These are phyloP conservation scores for Alouatta palliata DNA, from an alignment of 2,113 vertebrate genomes.

Conservation along the genomic window DNA sequence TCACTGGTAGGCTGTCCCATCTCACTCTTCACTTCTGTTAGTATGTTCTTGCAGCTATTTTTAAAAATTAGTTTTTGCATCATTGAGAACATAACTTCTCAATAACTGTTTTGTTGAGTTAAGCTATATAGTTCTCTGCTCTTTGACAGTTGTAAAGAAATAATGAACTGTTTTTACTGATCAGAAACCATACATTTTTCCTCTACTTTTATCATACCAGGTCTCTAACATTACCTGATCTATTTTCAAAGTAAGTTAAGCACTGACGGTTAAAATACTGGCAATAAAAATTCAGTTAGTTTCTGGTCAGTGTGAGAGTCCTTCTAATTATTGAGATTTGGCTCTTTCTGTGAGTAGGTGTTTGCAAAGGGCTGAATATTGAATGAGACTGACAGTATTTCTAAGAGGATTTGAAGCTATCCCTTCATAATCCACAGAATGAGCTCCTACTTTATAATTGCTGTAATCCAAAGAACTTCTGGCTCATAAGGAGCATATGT, in stretches of 20 bases:
- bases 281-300: neutral
- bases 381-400: neutral
- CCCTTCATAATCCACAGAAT: neutral
- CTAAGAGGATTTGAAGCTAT: neutral
- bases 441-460: neutral
- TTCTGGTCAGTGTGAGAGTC: neutral
- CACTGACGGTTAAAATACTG: neutral
- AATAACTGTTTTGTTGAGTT: neutral
- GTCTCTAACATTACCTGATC: neutral
- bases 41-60: neutral
- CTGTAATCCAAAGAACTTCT: neutral
- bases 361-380: neutral
- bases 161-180: neutral
- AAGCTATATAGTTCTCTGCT: neutral
- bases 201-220: neutral
- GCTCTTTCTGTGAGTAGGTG: neutral
- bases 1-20: neutral
- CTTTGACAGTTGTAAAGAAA: neutral
- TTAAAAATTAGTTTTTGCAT: neutral
- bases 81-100: neutral
- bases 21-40: neutral
- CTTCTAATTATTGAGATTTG: neutral
- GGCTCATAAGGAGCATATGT: neutral
- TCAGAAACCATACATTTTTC: neutral
- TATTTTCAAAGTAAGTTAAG: neutral